Base-by-base conservation (phyloP, 2,888 invertebrate species). In the Hydrotaea cyrtoneurina region DNA sequence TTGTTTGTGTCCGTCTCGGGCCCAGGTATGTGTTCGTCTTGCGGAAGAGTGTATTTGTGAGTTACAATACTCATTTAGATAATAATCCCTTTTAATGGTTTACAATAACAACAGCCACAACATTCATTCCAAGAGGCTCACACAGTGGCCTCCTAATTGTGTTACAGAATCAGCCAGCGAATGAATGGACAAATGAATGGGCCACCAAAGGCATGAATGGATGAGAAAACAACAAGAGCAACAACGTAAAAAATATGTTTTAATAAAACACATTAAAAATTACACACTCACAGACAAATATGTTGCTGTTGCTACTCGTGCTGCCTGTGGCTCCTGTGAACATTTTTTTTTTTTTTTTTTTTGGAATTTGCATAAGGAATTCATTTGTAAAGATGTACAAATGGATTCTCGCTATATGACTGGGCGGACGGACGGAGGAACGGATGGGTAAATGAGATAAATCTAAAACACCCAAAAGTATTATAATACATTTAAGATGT, bases 31-130 rank as follows among this genome's bases (percentile, higher is more conserved):
- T 31, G 39, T 8, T 39, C 1, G 39, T 39, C n/a, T n/a, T n/a
- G n/a, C n/a, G 39, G 26, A 26, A 26, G 23, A 26, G 11, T 15
- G 62, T 36, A 62, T 69, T 57, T 59, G 59, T 74, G 59, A n/a
- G 72, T 72, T 53, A 82, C 80, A 80, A 71, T 26, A 55, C 55
- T 66, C 78, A 81, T 84, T 84, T 84, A 55, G 73, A 84, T 76
- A 78, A 80, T 80, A 84, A 84, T 81, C 84, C 84, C 81, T 78
- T 78, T 78, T 80, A 84, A 78, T 80, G 74, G 57, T n/a, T 74
- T 39, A 62, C 69, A 69, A 69, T 17, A 46, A 46, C 46, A 66
- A 39, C 66, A 69, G 19, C 69, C 43, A 69, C 69, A 69, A 17
- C 23, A 59, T 23, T 23, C 26, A 4, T 7, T 31, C 36, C 10